Base-by-base conservation (phyloP, 1,140 invertebrate genomes). In the Caenorhabditis remanei region DNA sequence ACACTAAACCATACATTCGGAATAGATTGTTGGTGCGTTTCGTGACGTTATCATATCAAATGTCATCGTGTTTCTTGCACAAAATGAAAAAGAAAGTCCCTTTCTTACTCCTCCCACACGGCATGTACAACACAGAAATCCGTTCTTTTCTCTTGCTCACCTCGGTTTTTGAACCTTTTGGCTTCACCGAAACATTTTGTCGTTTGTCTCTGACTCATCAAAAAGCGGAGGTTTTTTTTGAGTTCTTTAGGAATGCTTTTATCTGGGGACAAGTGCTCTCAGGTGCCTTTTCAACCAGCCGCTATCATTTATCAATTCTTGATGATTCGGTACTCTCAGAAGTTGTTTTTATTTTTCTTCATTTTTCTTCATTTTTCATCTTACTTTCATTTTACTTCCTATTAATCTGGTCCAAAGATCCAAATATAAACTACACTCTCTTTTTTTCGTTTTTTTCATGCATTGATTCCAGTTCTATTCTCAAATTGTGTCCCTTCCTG, bases 11-110 rank as follows among this genome's bases (percentile, higher is more conserved):
- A 79, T 79, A 79, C 71, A 79, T 79, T 79, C 71, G 11, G 46
- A 48, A 79, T 79, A 50, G 71, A 79, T 79, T 79, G 46, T 79
- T 79, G 71, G 46, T 79, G 46, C 46, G 71, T 79, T 79, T 79
- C 46, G 71, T 79, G 71, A 79, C 71, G 71, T 79, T 79, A 79
- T 79, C 71, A 79, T 79, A 79, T 79, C 71, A 79, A 79, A 79
- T 79, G 71, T 79, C 71, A 9, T 41, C 19, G 19, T 40, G 46
- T 41, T 41, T 24, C 40, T 79, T 79, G 13, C n/a, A 14, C 46
- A 53, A 24, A 53, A 53, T 71, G 65, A 43, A 71, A 71, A 43
- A 43, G 65, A 67, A 67, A 43, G 43, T 79, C 71, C 71, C 43
- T 50, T 16, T 50, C 9, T 40, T 40, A 13, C 61, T 67, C 63